Evolutionary conservation across 2,113 vertebrate species (phyloP), one percentile per base, ranked within the genome.

Genomic region (Neodon shergylaensis): DNA sequence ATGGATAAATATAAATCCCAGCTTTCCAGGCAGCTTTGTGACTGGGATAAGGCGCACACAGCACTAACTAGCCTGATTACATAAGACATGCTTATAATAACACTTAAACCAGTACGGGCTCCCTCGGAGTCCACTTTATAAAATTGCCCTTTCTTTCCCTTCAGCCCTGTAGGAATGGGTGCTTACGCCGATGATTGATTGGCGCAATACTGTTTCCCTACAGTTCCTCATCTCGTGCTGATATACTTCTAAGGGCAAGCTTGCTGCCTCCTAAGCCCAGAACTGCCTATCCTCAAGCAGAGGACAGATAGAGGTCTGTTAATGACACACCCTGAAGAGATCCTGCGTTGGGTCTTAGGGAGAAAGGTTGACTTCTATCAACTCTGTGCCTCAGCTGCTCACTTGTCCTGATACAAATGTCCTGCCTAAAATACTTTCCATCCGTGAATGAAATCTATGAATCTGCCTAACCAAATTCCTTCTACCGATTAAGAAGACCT

Each of bases 1-100:
- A 76, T 47, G 92, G 90, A 88, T 95, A 96, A 96, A 96, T 94
- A 90, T 78, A 96, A 97, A 96, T 61, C 95, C 73, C 39, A 79
- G 61, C 88, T 97, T 77, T 88, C 81, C 90, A 93, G 83, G 93
- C 26, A 0, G 95, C 94, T 96, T 72, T 96, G 70, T 85, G 93
- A 96, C 65, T 44, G 72, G 95, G 47, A 70, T 94, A 82, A 88
- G 63, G 65, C 72, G 39, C 84, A 85, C 70, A 73, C 5, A 0
- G 77, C 79, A 73, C 90, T 88, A 87, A 93, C 54, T 36, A 68
- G 76, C 5, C 0, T 93, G 90, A 90, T 88, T 94, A 73, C 26
- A 86, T 14, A 68, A 91, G 77, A 54, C 89, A 44, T 96, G 93
- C 81, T 97, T 96, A 85, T 85, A 77, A 93, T 90, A 93, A 97